phyloP scores from a whole-genome alignment of 1,140 invertebrate genomes.

The Saxidomus purpurata region DNA sequence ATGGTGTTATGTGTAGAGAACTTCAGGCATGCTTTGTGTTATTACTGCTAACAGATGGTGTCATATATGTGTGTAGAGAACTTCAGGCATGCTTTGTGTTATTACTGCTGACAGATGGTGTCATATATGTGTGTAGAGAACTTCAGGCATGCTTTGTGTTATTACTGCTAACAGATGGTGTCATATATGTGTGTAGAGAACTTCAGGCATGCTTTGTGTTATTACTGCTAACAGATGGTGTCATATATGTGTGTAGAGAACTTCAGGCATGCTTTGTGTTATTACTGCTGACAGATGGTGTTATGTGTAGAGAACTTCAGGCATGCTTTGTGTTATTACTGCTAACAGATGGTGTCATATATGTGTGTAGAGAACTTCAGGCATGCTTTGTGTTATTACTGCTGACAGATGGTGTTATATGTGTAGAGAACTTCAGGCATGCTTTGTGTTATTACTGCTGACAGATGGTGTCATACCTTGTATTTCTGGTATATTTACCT shows the following conservation, averaged over 20 bases:
- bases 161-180: slow-evolving; percentile 90
- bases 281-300: slow-evolving; percentile 81
- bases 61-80: slow-evolving; percentile 87
- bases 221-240: slow-evolving; percentile 90
- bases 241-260: slow-evolving; percentile 87
- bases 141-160: slow-evolving; percentile 89
- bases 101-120: slow-evolving; percentile 90
- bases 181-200: slow-evolving; percentile 87
- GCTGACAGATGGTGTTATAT: slow-evolving; percentile 90
- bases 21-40: background rate
- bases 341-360: background rate
- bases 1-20: background rate
- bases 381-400: slow-evolving; percentile 90
- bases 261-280: slow-evolving; percentile 87
- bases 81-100: slow-evolving; percentile 89
- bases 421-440: slow-evolving; percentile 87
- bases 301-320: slow-evolving; percentile 86
- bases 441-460: background rate
- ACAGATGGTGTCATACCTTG: slow-evolving; percentile 76
- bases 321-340: background rate
- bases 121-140: no score
- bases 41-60: slow-evolving; percentile 88
- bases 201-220: slow-evolving; percentile 89
- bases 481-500: slow-evolving; percentile 14
- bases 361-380: slow-evolving; percentile 67